Evolutionary conservation across 2,888 invertebrate genomes (phyloP).

Genomic region (Heterodera filipjevi): DNA sequence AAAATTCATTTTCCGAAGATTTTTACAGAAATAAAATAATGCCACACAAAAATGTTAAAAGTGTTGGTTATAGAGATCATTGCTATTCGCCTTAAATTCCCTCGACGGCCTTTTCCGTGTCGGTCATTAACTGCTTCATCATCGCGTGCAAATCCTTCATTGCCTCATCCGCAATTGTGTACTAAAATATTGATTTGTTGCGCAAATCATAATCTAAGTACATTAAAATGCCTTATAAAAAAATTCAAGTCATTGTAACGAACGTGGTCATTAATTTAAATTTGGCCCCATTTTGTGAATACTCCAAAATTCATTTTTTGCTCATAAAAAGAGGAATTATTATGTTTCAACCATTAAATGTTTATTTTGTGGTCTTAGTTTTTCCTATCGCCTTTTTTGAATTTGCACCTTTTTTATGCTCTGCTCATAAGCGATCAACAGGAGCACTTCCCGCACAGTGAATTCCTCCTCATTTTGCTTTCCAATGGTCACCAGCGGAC

Average conservation of each 20-base stretch:
- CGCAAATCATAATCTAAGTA: no score
- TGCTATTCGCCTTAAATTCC: neutral
- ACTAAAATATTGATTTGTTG: no score
- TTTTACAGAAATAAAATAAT: no score
- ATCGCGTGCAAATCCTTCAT: constrained; percentile 22
- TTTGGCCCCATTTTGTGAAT: no score
- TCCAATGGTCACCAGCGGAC: constrained; percentile 34
- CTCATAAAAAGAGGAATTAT: no score
- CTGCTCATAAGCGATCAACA: constrained; percentile 25
- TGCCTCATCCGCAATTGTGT: constrained; percentile 14
- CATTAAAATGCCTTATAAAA: neutral
- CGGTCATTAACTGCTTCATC: constrained; percentile 22
- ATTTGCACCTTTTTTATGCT: constrained; percentile 22
- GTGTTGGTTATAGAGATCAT: no score
- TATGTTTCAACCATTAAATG: no score
- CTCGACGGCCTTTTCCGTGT: constrained; percentile 29
- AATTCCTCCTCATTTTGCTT: constrained; percentile 30
- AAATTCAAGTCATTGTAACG: neutral
- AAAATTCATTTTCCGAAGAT: no score
- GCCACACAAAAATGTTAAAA: no score
- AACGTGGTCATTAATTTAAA: neutral
- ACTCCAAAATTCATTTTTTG: no score
- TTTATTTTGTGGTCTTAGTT: no score
- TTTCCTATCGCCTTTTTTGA: no score
- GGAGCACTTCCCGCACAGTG: constrained; percentile 24